Evolutionary conservation across 2,113 vertebrate species (phyloP).

Genomic region (Siphamia tubifer): DNA sequence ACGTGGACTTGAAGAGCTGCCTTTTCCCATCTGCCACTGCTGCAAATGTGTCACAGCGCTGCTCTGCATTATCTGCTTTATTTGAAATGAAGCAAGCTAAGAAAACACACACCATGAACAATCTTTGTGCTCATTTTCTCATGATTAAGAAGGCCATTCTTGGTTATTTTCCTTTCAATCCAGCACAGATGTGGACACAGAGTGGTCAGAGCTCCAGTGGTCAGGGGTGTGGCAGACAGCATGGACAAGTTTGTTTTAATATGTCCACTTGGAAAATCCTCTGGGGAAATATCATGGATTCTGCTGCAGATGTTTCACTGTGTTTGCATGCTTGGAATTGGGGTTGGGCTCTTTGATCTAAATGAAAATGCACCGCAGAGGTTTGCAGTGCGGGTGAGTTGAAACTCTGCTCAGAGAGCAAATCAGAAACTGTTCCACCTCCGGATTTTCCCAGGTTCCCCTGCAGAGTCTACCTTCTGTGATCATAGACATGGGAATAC

Average conservation of each 20-base stretch:
- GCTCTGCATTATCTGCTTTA: background rate
- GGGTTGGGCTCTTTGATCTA: constrained; percentile 72
- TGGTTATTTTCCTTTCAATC: constrained; percentile 23
- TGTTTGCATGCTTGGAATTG: constrained; percentile 64
- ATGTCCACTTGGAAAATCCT: constrained; percentile 57
- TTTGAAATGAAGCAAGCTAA: background rate
- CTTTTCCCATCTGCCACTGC: background rate
- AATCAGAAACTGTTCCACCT: constrained; percentile 40
- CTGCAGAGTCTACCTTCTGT: constrained; percentile 66
- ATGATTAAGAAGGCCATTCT: constrained; percentile 12
- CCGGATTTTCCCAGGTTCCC: constrained; percentile 63
- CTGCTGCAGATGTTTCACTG: constrained; percentile 64
- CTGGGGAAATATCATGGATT: constrained; percentile 54
- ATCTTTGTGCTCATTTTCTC: constrained; percentile 15
- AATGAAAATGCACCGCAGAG: constrained; percentile 63
- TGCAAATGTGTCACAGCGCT: background rate
- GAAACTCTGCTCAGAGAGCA: constrained; percentile 16
- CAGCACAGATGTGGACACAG: constrained; percentile 50
- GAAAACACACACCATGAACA: background rate
- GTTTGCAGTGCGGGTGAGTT: constrained; percentile 40
- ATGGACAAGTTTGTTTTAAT: constrained; percentile 62
- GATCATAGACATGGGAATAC: constrained; percentile 60
- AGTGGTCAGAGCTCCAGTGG: constrained; percentile 54
- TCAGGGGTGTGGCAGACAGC: constrained; percentile 56
- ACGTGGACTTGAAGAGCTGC: background rate